Conservation (phyloP, 1,140 invertebrate species). For the Holotrichia oblita region DNA sequence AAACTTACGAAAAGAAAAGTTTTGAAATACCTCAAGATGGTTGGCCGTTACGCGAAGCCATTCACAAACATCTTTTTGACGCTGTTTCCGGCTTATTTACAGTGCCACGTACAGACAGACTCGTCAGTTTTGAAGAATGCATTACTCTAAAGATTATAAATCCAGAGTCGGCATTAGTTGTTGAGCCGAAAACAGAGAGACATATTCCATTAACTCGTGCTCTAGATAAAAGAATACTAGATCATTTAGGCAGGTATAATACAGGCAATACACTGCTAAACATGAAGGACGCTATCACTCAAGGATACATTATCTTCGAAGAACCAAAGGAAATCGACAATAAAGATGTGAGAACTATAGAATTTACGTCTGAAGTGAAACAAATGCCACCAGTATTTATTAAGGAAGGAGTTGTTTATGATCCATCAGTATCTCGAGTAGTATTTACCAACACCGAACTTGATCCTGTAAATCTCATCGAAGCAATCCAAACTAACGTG, state of each 20-base stretch:
- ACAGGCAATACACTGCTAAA: constrained; percentile 68
- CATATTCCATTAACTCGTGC: constrained; percentile 78
- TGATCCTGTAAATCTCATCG: constrained; percentile 10
- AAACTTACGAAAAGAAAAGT: constrained; percentile 63
- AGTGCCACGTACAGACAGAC: constrained; percentile 85
- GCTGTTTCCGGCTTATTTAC: constrained; percentile 83
- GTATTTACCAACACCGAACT: constrained; percentile 6
- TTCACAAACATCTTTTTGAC: constrained; percentile 81
- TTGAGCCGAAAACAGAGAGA: constrained; percentile 77
- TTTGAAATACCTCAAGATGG: constrained; percentile 83
- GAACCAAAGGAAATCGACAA: constrained; percentile 60
- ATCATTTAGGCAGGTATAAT: constrained; percentile 79
- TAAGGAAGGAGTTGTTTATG: constrained; percentile 7
- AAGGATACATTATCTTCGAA: constrained; percentile 72
- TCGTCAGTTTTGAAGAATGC: constrained; percentile 89
- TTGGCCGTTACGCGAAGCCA: constrained; percentile 82
- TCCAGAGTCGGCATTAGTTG: constrained; percentile 78
- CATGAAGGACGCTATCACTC: constrained; percentile 82
- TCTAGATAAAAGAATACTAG: constrained; percentile 80
- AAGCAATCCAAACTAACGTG: constrained; percentile 26
- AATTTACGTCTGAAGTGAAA: constrained; percentile 16
- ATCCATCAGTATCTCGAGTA: background rate
- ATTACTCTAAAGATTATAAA: constrained; percentile 86
- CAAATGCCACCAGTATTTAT: constrained; percentile 1
- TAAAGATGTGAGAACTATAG: constrained; percentile 20